Base-by-base conservation (phyloP, 2,797 vertebrate genomes). In the Arctocebus calabarensis region DNA sequence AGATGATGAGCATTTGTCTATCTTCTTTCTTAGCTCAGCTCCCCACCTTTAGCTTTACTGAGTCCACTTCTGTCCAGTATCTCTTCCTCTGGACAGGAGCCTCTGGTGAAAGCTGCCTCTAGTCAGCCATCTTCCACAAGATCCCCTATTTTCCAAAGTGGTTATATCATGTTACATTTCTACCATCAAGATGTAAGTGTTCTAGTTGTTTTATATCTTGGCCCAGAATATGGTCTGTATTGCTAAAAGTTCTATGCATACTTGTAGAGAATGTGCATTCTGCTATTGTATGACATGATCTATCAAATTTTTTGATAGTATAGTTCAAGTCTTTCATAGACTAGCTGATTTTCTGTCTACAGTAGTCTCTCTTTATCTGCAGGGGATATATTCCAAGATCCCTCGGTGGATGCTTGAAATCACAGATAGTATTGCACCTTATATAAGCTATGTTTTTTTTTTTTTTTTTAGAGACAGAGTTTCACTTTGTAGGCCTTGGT, bases 121-220 rank as follows among this genome's bases (percentile, higher is more conserved):
- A 48, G 12, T 48, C 48, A 48, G 48, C 48, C 48, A 48, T 48
- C 48, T 48, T 48, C 48, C 48, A 13, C 48, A 48, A 48, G 48
- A 48, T 48, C 48, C 48, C 48, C 62, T 66, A 66, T 92, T 78
- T 83, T 95, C 45, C 62, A 90, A 87, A 83, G 55, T 79, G n/a
- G 32, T 79, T 78, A 10, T 73, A 40, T 22, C 32, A 78, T 73
- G 93, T 97, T 93, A 74, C 37, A 64, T 96, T 94, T 37, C 74
- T 25, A 82, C 20, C 14, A 91, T 52, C 9, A 64, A 32, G 70
- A 27, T 83, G 5, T 68, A 91, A 62, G 25, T 70, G 43, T 73
- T 79, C 11, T 34, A 68, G 55, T 94, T 84, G 22, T 79, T 90
- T 91, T 79, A 64, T 83, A 85, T 87, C 52, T 86, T 94, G 13